Percentiles rank a stretch among this genome's conserved stretches.
Evolutionary conservation across 2,797 vertebrate species (phyloP).

Genomic region (Acrocephalus scirpaceus): DNA sequence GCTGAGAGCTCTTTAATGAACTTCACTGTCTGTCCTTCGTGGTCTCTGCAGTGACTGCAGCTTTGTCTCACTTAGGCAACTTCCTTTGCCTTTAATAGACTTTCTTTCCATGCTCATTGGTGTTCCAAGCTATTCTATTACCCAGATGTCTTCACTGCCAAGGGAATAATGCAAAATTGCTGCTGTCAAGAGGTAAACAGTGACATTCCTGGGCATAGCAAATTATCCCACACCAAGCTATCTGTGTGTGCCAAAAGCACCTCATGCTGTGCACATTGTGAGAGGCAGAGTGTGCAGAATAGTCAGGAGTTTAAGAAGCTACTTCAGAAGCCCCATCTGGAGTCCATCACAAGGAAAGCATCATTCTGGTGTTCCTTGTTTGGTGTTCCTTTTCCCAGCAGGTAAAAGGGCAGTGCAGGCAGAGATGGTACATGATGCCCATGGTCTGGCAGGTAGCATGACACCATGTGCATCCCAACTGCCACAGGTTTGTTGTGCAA

Average conservation of each 20-base stretch:
- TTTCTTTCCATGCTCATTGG: not conserved
- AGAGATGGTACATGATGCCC: not conserved
- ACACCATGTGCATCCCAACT: not conserved
- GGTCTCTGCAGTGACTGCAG: not conserved
- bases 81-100: not conserved
- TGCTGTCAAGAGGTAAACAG: accelerated
- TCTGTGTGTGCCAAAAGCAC: not conserved
- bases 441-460: not conserved
- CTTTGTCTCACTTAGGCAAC: not conserved
- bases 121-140: not conserved
- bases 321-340: not conserved
- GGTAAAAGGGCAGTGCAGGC: not conserved
- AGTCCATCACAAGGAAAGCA: not conserved
- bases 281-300: not conserved
- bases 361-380: not conserved
- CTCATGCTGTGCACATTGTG: accelerated
- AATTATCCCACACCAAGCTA: not conserved
- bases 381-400: not conserved
- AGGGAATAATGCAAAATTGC: not conserved
- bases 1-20: slow-evolving; percentile 11
- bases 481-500: not conserved
- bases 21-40: not conserved
- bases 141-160: not conserved
- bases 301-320: not conserved
- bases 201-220: not conserved